Base-by-base conservation (phyloP, 1,140 invertebrate genomes). In the Leptinotarsa defecta region DNA sequence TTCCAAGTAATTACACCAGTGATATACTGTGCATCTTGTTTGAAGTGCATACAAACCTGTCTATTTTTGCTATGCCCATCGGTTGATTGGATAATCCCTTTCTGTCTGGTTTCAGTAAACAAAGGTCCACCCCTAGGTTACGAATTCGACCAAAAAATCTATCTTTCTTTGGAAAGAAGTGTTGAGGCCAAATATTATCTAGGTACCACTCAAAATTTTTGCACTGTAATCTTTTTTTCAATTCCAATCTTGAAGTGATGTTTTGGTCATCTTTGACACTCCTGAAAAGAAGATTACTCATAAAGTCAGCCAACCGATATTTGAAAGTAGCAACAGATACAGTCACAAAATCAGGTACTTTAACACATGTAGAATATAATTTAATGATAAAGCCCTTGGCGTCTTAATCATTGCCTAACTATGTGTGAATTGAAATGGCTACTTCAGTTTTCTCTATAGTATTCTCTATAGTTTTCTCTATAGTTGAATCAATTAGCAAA, bases 121-220 rank as follows among this genome's bases (percentile, higher is more conserved):
- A 94, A 80, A 90, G 88, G 17, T 87, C 82, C 22, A 83, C 79
- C 24, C 84, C 86, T 8, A 87, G 62, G 83, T 87, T 88, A 24
- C 85, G 82, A 22, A 94, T 92, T 86, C 91, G 89, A 73, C 95
- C 95, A 83, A 96, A 96, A 83, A 95, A 95, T 68, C 94, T 88
- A 77, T 94, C 90, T 1, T 92, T 87, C 43, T 88, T 93, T 0
- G 96, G 97, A 79, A 98, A 94, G 84, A 98, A 98, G 83, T 98
- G 93, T 82, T 96, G 90, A 0, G 94, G 91, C 95, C 93, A 93
- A 73, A 99, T 91, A 83, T 96, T 97, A 22, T 96, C 91, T 72
- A 99, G 88, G 86, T 98, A 99, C 98, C 98, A 99, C 68, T 93
- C 89, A 82, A 99, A 99, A 70, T 91, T 88, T 81, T 94, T 92